Percentiles rank a stretch among this genome's conserved stretches.
Evolutionary conservation across 64 coral and sea anemone species (phyloP).

Genomic region (Acropora yongei): DNA sequence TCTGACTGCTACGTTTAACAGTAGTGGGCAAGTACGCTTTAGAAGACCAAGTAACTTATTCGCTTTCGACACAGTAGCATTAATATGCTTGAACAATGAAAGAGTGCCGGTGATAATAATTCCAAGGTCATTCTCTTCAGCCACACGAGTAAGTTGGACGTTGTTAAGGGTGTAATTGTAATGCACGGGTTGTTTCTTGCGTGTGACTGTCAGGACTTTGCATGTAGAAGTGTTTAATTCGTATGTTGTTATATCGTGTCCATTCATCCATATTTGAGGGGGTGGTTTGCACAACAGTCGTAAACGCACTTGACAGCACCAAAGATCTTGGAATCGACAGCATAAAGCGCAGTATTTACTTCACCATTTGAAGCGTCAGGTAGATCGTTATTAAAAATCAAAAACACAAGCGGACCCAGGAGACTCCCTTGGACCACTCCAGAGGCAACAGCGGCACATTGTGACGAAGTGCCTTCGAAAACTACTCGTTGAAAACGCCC

Average conservation of each 20-base stretch:
- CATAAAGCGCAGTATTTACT: conserved; percentile 23
- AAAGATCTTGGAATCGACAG: conserved; percentile 67
- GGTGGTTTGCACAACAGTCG: conserved; percentile 55
- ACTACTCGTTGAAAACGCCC: conserved; percentile 23
- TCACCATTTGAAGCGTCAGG: conserved; percentile 21
- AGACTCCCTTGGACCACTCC: conserved; percentile 56
- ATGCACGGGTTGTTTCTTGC: background rate
- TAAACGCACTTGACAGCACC: background rate
- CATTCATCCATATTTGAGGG: conserved; percentile 10
- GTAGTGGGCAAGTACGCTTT: background rate
- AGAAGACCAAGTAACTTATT: too few relatives aligned
- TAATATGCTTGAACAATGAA: too few relatives aligned
- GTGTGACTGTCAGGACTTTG: background rate
- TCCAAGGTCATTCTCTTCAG: too few relatives aligned
- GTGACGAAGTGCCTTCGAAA: conserved; percentile 34
- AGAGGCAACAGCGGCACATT: conserved; percentile 61
- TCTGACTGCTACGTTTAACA: background rate
- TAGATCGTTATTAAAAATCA: conserved; percentile 49
- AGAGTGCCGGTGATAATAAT: too few relatives aligned
- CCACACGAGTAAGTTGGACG: too few relatives aligned
- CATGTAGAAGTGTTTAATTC: background rate
- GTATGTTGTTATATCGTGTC: background rate
- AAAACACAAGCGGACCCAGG: conserved; percentile 40
- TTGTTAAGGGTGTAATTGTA: background rate
- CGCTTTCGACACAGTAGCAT: too few relatives aligned